phyloP scores from a whole-genome alignment of 2,888 invertebrate genomes.

The Lamproptera curius region DNA sequence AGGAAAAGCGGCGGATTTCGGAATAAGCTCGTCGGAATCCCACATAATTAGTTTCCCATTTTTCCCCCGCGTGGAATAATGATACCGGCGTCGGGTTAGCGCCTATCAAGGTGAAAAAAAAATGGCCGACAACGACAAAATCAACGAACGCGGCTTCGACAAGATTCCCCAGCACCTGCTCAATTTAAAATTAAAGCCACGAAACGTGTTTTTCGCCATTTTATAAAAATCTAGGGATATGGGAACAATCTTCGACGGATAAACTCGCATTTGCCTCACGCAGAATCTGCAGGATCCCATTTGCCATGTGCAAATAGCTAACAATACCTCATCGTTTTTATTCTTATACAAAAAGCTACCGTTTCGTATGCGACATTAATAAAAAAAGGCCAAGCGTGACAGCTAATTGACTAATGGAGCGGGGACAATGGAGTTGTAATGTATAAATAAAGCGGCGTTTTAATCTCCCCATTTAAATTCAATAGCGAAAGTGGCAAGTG shows the following conservation, averaged over 20 bases:
- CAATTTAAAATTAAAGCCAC: constrained; percentile 79
- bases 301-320: constrained; percentile 26
- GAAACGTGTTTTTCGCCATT: constrained; percentile 78
- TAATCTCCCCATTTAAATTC: constrained; percentile 77
- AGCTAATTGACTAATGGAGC: constrained; percentile 67
- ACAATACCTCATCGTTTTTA: constrained; percentile 18
- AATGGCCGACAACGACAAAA: constrained; percentile 40
- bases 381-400: constrained; percentile 45
- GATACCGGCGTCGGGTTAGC: constrained; percentile 51
- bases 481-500: constrained; percentile 70
- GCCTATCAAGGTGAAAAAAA: constrained; percentile 50
- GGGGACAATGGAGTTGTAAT: constrained; percentile 64
- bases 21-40: constrained; percentile 34
- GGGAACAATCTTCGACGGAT: constrained; percentile 72
- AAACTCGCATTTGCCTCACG: constrained; percentile 51
- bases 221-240: constrained; percentile 76
- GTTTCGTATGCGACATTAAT: constrained; percentile 26
- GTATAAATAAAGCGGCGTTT: constrained; percentile 67
- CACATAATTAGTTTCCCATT: constrained; percentile 62
- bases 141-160: constrained; percentile 66
- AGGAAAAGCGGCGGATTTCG: constrained; percentile 34
- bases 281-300: constrained; percentile 32
- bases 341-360: background rate
- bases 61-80: constrained; percentile 58
- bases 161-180: constrained; percentile 74